A percentile compares a stretch with the other conserved stretches of the same genome.
These are phyloP conservation scores for Oscheius sp. DNA, from an alignment of 1,140 invertebrate species.

Conservation along the genomic window DNA sequence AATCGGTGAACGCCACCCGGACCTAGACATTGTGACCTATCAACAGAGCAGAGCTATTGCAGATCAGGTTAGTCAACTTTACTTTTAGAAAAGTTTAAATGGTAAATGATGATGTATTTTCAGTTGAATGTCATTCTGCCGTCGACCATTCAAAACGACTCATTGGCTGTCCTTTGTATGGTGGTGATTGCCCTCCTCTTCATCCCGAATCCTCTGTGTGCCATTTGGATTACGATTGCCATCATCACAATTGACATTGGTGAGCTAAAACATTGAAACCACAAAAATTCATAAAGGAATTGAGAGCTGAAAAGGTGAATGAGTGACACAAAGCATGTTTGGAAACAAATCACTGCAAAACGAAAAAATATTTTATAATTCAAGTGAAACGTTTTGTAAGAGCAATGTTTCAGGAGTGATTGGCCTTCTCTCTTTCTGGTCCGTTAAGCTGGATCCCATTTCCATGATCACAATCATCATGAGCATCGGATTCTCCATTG, in stretches of 20 bases:
- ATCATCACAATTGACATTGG: constrained; percentile 89
- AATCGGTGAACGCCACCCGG: constrained; percentile 74
- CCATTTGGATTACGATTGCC: constrained; percentile 88
- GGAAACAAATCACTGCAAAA: too few species aligned
- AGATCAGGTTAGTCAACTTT: constrained; percentile 88
- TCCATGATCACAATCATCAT: constrained; percentile 64
- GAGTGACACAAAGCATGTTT: too few species aligned
- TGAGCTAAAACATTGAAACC: too few species aligned
- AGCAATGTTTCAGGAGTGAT: constrained; percentile 72
- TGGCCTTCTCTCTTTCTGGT: constrained; percentile 93
- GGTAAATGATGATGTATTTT: too few species aligned
- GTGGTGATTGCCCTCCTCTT: constrained; percentile 93
- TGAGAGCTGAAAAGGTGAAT: too few species aligned
- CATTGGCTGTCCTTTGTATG: constrained; percentile 82
- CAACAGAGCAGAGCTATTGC: constrained; percentile 93
- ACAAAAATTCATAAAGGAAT: neutral
- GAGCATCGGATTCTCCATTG: constrained; percentile 64
- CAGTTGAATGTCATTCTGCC: constrained; percentile 86
- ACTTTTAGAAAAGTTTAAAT: constrained; percentile 69
- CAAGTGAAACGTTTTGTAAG: constrained; percentile 61
- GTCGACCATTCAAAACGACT: constrained; percentile 86
- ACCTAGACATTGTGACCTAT: constrained; percentile 81
- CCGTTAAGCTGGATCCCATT: constrained; percentile 67
- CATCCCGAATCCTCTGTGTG: constrained; percentile 87
- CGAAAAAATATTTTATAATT: too few species aligned